Percentiles rank a stretch among this genome's conserved stretches.
phyloP scores from a whole-genome alignment of 2,113 vertebrate species.

The Pterocles orientalis region DNA sequence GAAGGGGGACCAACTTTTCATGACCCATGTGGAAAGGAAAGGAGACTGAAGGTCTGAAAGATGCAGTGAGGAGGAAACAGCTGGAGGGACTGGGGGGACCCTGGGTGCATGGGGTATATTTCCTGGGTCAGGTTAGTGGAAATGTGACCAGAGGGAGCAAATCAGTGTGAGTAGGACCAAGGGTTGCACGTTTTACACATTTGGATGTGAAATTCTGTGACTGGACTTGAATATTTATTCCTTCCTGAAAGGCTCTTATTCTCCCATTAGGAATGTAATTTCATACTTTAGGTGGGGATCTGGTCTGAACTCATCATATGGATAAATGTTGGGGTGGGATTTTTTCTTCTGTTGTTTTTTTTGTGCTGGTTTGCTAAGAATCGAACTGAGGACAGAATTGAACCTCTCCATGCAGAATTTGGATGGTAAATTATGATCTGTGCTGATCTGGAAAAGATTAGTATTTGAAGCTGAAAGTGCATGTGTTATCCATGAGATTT shows the following conservation, averaged over 20 bases:
- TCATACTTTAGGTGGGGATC: background rate
- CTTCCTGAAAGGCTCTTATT: background rate
- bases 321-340: background rate
- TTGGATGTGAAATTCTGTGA: background rate
- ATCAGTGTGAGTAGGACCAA: background rate
- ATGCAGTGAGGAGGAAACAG: background rate
- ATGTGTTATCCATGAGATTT: background rate
- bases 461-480: background rate
- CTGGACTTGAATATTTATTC: background rate
- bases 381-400: background rate
- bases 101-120: background rate
- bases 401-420: background rate
- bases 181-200: rapidly evolving
- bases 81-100: background rate
- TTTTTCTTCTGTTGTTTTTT: background rate
- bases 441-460: background rate
- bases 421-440: background rate
- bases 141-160: background rate
- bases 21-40: background rate
- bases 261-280: background rate
- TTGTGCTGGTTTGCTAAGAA: background rate
- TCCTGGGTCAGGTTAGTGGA: background rate
- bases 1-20: background rate
- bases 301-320: background rate
- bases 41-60: background rate